Conservation (phyloP, 2,797 vertebrate genomes). For the Microctenopoma steveboyesi region DNA sequence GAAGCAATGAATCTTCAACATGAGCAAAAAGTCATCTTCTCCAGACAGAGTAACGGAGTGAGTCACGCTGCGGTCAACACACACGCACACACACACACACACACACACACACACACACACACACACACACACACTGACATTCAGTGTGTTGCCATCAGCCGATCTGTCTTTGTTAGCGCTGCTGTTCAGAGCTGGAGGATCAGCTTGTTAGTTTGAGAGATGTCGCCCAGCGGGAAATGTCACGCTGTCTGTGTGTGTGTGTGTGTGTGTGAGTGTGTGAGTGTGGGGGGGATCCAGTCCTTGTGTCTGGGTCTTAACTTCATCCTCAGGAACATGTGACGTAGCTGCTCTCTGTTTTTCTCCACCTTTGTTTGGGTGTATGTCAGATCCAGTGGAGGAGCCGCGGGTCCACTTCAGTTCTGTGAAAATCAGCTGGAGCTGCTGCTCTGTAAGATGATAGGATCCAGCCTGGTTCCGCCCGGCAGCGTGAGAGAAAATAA, state of each 20-base stretch:
- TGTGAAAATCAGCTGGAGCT: conserved; percentile 25
- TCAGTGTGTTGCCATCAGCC: conserved; percentile 30
- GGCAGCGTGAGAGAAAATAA: background rate
- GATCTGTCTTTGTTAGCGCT: conserved; percentile 54
- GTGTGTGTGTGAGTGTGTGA: background rate
- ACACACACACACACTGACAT: conserved; percentile 11
- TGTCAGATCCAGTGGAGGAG: conserved; percentile 8
- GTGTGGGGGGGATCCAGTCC: too few relatives aligned
- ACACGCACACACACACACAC: conserved; percentile 2
- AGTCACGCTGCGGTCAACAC: background rate
- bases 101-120: conserved; percentile 2
- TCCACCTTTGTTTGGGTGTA: conserved; percentile 1
- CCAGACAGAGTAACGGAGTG: background rate
- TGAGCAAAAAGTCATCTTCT: conserved; percentile 12
- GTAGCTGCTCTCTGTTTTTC: conserved; percentile 23
- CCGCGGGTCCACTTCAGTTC: conserved; percentile 8
- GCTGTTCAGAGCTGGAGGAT: conserved; percentile 26
- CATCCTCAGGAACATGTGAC: conserved; percentile 18
- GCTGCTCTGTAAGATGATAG: conserved; percentile 40
- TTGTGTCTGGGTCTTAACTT: too few relatives aligned
- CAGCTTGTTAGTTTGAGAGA: conserved; percentile 60
- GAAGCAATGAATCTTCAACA: background rate
- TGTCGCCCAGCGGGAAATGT: conserved; percentile 31
- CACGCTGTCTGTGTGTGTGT: conserved; percentile 8
- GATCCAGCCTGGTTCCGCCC: conserved; percentile 10